phyloP scores from a whole-genome alignment of 2,797 vertebrate genomes.

The Gallinago stenura region DNA sequence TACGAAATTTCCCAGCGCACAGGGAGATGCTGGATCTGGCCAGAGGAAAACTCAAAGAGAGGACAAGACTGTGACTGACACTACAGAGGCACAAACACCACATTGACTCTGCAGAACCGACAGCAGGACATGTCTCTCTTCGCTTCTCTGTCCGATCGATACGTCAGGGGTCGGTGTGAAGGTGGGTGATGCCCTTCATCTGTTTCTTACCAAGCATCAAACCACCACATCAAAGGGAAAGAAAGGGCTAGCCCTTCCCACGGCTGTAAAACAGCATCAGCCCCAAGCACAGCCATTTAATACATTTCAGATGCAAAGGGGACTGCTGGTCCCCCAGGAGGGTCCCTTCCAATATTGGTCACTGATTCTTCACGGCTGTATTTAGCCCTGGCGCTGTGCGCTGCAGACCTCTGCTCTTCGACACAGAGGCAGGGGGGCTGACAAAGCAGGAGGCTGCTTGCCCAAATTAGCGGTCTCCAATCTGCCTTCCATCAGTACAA shows the following conservation, averaged over 20 bases:
- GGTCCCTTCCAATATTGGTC: neutral
- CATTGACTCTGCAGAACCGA: neutral
- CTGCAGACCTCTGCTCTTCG: neutral
- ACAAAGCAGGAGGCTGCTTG: neutral
- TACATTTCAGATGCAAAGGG: neutral
- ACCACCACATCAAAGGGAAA: neutral
- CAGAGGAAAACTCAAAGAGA: neutral
- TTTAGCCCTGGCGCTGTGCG: fast-evolving
- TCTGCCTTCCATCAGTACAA: neutral
- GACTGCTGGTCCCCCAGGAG: neutral
- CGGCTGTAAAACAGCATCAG: neutral
- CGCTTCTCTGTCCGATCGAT: fast-evolving
- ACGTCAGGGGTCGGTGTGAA: fast-evolving
- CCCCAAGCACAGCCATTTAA: neutral
- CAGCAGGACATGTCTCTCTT: neutral
- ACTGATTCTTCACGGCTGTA: neutral
- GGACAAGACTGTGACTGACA: fast-evolving
- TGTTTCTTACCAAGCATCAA: neutral
- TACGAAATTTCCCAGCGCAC: fast-evolving
- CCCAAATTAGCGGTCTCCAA: neutral
- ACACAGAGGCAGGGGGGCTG: neutral
- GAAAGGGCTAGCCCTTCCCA: neutral
- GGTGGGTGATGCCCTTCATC: fast-evolving
- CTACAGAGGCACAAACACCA: neutral
- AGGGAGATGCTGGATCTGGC: neutral